Evolutionary conservation across 2,113 vertebrate species (phyloP), one percentile per base, ranked within the genome.

Genomic region (Myrmophylax atrothorax): DNA sequence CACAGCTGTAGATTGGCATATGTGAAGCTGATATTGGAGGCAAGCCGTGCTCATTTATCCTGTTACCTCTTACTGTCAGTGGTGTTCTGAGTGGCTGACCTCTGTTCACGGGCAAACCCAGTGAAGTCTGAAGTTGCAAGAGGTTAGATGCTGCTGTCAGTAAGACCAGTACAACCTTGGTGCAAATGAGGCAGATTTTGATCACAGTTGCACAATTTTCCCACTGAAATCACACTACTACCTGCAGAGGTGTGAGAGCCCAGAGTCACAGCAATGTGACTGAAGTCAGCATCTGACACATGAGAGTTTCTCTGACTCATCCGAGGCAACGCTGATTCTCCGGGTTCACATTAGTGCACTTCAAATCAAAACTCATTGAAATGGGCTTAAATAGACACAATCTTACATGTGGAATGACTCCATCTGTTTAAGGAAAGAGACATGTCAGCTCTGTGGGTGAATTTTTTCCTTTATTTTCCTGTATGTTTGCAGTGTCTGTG

Each of bases 291-390:
- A 88, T 74, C 70, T 96, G 90, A 90, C 55, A 93, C 74, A 42
- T 50, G 79, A 77, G 82, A 46, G 82, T 84, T 95, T 63, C 47
- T 91, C 67, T 96, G 82, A 96, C 79, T 96, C 95, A 96, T 88
- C 24, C 69, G 37, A 81, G 64, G 64, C 64, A 75, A 35, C 0
- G 76, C 56, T 90, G 76, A 75, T 70, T 81, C 89, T 93, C 47
- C 63, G 80, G 67, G 55, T 90, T 88, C 55, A 55, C 26, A 18
- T 73, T 42, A 77, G 37, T 47, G 42, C 17, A 29, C 17, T 80
- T 79, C 67, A 90, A 81, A 59, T 33, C 23, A 92, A 86, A 95
- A 88, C 60, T 80, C 56, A 59, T 33, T 79, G 29, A 76, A 95
- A 69, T 0, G 1, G 14, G 12, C 63, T 93, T 86, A 67, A 90